Percentiles rank a stretch among this genome's conserved stretches.
Conservation (phyloP, 2,113 vertebrate species). For the Brachionichthys hirsutus region DNA sequence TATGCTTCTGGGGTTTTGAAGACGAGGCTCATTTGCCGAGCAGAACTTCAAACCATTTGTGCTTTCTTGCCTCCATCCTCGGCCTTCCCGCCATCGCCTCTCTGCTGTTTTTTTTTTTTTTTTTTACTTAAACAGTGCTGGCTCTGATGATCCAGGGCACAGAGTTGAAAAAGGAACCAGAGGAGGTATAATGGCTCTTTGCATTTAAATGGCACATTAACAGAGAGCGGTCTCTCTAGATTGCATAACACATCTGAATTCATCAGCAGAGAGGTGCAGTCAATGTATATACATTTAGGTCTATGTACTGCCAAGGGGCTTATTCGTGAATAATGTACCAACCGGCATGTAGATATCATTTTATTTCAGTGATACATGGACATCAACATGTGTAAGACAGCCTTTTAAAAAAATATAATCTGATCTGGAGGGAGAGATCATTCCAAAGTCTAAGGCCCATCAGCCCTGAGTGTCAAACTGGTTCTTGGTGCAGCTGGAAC, state of each 20-base stretch:
- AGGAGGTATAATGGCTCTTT: conserved; percentile 62
- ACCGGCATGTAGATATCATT: not conserved
- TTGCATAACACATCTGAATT: conserved; percentile 43
- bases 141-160: conserved; percentile 57
- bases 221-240: conserved; percentile 46
- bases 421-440: too few relatives aligned
- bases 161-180: conserved; percentile 46
- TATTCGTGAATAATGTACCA: not conserved
- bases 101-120: conserved; percentile 15
- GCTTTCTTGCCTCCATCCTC: conserved; percentile 20
- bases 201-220: conserved; percentile 77
- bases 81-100: conserved; percentile 14
- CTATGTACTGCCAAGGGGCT: not conserved
- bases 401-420: too few relatives aligned
- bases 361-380: not conserved
- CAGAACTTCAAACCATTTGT: conserved; percentile 37
- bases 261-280: conserved; percentile 33
- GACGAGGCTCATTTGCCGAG: conserved; percentile 38
- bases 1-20: conserved; percentile 25
- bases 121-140: conserved; percentile 12
- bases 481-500: too few relatives aligned
- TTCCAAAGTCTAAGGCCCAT: too few relatives aligned
- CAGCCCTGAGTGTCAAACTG: too few relatives aligned
- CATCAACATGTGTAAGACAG: not conserved
- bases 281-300: not conserved